Base-by-base conservation (phyloP, 1,140 invertebrate species). In the Temnothorax longispinosus region DNA sequence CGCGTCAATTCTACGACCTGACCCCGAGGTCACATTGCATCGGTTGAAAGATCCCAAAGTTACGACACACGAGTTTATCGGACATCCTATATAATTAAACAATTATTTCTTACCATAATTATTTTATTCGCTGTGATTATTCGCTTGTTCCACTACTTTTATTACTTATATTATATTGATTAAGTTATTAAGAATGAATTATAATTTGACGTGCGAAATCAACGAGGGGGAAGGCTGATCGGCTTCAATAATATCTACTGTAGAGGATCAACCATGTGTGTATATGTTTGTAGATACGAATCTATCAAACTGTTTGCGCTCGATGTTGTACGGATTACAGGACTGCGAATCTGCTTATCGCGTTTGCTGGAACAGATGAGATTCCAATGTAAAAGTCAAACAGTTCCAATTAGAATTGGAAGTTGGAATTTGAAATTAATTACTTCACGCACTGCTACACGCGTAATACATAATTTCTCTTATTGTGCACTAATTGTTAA, bases 301-400 rank as follows among this genome's bases (percentile, higher is more conserved):
- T 75, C 80, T 60, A 84, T 84, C 69, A 44, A 75, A 82, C 67
- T 75, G 69, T 75, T 84, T 74, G 80, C 69, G n/a, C 41, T 60
- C 54, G 27, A 74, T 32, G 44, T 35, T 50, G 56, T 54, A n/a
- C 27, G 80, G 80, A 82, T 74, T 72, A 74, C 1, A 27, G 67
- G 41, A 84, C 50, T 47, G 41, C 44, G 54, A 84, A 44, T 84
- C 41, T 74, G 41, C 54, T 82, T 74, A 60, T 47, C 41, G 65
- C 62, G 35, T 84, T 74, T 41, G 35, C 15, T 18, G 21, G 38
- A 72, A 71, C 65, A 60, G 44, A 75, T 50, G 32, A 75, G 32
- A 84, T 47, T 84, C 41, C n/a, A 60, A 50, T 60, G 44, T 47
- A 84, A 82, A 71, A 74, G 56, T 44, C 13, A 72, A 27, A 35